Evolutionary conservation across 2,797 vertebrate genomes (phyloP).

Genomic region (Diplodus sargus): DNA sequence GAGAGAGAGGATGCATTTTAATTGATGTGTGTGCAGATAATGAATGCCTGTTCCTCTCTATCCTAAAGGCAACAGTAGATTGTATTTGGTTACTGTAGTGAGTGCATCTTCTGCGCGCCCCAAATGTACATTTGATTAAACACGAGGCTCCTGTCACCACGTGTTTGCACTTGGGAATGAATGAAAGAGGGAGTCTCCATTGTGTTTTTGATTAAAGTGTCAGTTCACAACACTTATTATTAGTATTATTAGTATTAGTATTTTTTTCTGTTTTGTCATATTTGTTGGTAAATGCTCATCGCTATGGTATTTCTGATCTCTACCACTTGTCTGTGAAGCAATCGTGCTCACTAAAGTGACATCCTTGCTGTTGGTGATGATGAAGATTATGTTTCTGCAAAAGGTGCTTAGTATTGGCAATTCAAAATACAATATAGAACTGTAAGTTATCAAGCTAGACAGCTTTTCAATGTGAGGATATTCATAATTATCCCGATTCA

Average conservation of each 20-base stretch:
- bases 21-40: conserved; percentile 17
- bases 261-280: neutral
- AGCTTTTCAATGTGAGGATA: no score
- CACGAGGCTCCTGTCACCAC: conserved; percentile 3
- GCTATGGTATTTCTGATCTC: no score
- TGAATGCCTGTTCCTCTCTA: conserved; percentile 15
- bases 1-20: neutral
- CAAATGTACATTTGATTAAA: conserved; percentile 15
- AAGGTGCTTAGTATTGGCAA: no score
- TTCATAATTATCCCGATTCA: no score
- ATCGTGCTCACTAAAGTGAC: neutral
- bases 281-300: neutral
- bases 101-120: neutral
- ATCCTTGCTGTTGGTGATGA: neutral
- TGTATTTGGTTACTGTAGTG: conserved; percentile 22
- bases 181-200: neutral
- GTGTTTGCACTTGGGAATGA: conserved; percentile 29
- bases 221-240: neutral
- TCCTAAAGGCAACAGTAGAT: conserved; percentile 24
- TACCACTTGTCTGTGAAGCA: neutral
- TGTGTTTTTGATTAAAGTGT: conserved; percentile 11
- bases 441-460: no score
- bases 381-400: no score
- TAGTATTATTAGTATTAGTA: no score
- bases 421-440: no score